A percentile compares a stretch with the other conserved stretches of the same genome.
Evolutionary conservation across 2,113 vertebrate species (phyloP).

Genomic region (Numida meleagris): DNA sequence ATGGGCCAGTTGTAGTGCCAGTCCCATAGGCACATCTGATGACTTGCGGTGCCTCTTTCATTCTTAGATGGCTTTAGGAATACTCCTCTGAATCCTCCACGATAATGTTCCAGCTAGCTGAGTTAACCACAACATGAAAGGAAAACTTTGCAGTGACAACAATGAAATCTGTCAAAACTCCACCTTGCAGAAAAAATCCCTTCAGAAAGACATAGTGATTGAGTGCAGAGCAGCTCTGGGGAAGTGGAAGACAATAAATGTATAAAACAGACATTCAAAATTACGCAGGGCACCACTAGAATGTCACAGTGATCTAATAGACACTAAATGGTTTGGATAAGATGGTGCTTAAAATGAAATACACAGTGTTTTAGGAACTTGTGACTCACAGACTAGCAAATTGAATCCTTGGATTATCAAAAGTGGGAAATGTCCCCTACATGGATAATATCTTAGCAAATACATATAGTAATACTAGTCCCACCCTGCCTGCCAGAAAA

Average conservation of each 20-base stretch:
- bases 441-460: neutral
- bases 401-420: neutral
- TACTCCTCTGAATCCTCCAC: neutral
- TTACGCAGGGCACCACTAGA: neutral
- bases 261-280: neutral
- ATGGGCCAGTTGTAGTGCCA: conserved; percentile 76
- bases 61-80: conserved; percentile 83
- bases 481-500: neutral
- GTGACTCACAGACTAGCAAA: neutral
- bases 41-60: conserved; percentile 75
- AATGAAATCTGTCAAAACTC: neutral
- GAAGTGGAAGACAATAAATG: neutral
- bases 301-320: neutral
- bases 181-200: neutral
- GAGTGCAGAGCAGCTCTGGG: neutral
- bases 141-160: neutral
- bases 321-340: neutral
- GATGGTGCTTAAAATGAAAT: neutral
- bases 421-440: neutral
- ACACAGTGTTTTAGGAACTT: neutral
- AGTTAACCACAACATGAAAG: neutral
- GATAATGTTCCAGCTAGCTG: neutral
- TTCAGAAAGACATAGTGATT: neutral
- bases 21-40: conserved; percentile 79
- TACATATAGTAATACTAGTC: neutral